phyloP scores from a whole-genome alignment of 2,888 invertebrate genomes.

The Drosophila koepferae region DNA sequence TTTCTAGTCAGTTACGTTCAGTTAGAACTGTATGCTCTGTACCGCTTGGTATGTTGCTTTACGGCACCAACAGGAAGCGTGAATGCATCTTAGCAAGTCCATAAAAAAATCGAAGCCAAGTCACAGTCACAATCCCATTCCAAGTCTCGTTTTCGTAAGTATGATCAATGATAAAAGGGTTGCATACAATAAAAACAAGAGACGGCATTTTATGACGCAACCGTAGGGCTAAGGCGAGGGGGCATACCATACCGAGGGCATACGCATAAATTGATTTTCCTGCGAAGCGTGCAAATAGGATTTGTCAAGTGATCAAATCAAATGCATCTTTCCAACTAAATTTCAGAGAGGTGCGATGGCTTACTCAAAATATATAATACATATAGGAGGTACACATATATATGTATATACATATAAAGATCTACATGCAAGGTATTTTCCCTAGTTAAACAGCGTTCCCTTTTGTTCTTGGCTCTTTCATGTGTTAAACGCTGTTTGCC shows the following conservation, averaged over 20 bases:
- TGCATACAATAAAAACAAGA: conserved; percentile 25
- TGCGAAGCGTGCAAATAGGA: conserved; percentile 76
- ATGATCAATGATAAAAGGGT: conserved; percentile 79
- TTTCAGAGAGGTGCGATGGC: conserved; percentile 17
- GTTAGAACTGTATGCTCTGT: background rate
- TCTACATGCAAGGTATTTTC: background rate
- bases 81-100: conserved; percentile 70
- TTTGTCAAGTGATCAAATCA: conserved; percentile 68
- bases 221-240: background rate
- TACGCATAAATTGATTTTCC: conserved; percentile 69
- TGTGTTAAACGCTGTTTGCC: conserved; percentile 60
- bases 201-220: conserved; percentile 19
- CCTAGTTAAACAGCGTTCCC: conserved; percentile 14
- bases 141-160: conserved; percentile 42
- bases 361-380: conserved; percentile 4
- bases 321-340: conserved; percentile 54
- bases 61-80: conserved; percentile 49
- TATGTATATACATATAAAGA: background rate
- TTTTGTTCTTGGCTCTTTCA: background rate
- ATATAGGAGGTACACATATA: background rate
- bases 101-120: conserved; percentile 59
- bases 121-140: conserved; percentile 11
- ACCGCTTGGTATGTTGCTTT: background rate
- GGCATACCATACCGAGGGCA: background rate
- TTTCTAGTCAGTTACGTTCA: background rate